Conservation (phyloP, 1,140 invertebrate species). For the Zophobas morio region DNA sequence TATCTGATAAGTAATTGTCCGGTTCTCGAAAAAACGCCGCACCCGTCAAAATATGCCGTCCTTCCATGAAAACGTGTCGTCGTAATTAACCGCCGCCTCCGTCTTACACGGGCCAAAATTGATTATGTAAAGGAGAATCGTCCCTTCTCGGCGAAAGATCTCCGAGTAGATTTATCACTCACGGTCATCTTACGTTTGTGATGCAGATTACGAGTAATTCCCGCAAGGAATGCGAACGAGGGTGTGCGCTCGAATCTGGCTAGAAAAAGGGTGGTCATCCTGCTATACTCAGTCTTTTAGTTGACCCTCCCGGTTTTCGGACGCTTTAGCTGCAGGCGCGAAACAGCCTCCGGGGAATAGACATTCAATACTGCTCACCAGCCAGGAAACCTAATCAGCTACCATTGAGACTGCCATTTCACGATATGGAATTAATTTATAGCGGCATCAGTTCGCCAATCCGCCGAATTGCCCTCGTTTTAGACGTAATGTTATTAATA, state of each 20-base stretch:
- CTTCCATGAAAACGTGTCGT: slow-evolving; percentile 39
- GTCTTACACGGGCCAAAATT: slow-evolving; percentile 23
- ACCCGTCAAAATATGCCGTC: slow-evolving; percentile 37
- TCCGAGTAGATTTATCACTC: slow-evolving; percentile 47
- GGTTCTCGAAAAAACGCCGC: slow-evolving; percentile 46
- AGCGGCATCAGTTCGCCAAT: slow-evolving; percentile 1
- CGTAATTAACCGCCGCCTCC: slow-evolving; percentile 32
- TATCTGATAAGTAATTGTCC: slow-evolving; percentile 50
- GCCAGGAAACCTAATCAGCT: slow-evolving; percentile 53
- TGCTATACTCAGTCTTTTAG: slow-evolving; percentile 36
- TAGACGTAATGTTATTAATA: too few species aligned
- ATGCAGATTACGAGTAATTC: slow-evolving; percentile 57
- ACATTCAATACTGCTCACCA: slow-evolving; percentile 49
- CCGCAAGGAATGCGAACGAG: slow-evolving; percentile 55
- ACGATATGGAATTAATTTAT: slow-evolving; percentile 46
- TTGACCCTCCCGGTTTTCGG: slow-evolving; percentile 46
- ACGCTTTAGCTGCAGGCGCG: slow-evolving; percentile 49
- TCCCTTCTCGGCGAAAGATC: slow-evolving; percentile 5
- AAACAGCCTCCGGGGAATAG: slow-evolving; percentile 49
- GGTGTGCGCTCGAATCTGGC: slow-evolving; percentile 41
- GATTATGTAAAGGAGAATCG: slow-evolving; percentile 18
- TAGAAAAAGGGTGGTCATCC: slow-evolving; percentile 45
- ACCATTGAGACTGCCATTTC: slow-evolving; percentile 45
- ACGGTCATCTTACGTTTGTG: slow-evolving; percentile 56
- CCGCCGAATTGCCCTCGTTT: too few species aligned